Percentiles rank a stretch among this genome's conserved stretches.
These are phyloP conservation scores for Drosophila borborema DNA, from an alignment of 2,888 invertebrate species.

Conservation along the genomic window DNA sequence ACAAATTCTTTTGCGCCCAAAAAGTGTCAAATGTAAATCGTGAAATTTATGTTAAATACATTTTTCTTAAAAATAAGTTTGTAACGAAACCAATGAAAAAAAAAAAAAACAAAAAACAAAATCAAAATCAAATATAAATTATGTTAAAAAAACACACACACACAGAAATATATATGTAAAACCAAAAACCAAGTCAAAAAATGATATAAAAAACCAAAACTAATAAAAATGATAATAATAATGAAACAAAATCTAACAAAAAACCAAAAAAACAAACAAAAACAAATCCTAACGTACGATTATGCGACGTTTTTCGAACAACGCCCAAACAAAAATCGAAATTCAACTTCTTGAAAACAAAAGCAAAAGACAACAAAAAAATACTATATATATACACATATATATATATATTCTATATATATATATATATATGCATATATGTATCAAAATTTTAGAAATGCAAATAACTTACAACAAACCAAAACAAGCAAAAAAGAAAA, in stretches of 20 bases:
- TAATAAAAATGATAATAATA: slow-evolving; percentile 19
- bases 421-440: slow-evolving; percentile 36
- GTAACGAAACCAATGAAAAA: slow-evolving; percentile 44
- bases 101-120: no score
- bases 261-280: slow-evolving; percentile 14
- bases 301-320: slow-evolving; percentile 84
- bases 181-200: slow-evolving; percentile 36
- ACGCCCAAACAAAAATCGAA: slow-evolving; percentile 86
- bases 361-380: slow-evolving; percentile 55
- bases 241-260: slow-evolving; percentile 35
- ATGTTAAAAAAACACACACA: slow-evolving; percentile 48
- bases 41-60: slow-evolving; percentile 61
- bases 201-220: slow-evolving; percentile 29
- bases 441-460: slow-evolving; percentile 41
- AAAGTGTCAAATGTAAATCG: slow-evolving; percentile 34
- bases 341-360: slow-evolving; percentile 86
- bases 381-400: slow-evolving; percentile 30
- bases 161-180: slow-evolving; percentile 28
- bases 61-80: slow-evolving; percentile 65
- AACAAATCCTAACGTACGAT: slow-evolving; percentile 67
- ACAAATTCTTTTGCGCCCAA: slow-evolving; percentile 28
- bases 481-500: slow-evolving; percentile 9
- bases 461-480: slow-evolving; percentile 27
- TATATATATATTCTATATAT: slow-evolving; percentile 23
- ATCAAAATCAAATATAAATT: slow-evolving; percentile 46